Base-by-base conservation (phyloP, 2,797 vertebrate genomes). In the Gymnothorax javanicus region DNA sequence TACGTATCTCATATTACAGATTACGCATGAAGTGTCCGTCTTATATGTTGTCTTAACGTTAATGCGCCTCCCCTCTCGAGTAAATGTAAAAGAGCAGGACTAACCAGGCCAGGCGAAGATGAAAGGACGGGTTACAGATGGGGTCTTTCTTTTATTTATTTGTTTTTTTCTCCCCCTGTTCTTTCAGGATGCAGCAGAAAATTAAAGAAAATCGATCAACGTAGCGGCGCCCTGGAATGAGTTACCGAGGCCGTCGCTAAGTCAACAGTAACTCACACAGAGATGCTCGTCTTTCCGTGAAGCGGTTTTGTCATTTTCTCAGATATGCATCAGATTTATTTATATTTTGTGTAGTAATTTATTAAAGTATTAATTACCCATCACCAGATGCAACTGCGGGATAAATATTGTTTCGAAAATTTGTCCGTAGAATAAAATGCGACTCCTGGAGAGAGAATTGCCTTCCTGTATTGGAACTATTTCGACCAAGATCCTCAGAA, bases 1-100 rank as follows among this genome's bases (percentile, higher is more conserved):
- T 98, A 97, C 97, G 97, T 97, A 97, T 96, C 96, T 98, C 97
- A 97, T 98, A 97, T 98, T 95, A 94, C 95, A 95, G 96, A 97
- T 97, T 97, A 97, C 95, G 95, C 96, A 97, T 95, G 94, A 96
- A 95, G 97, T 96, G 95, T 96, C 95, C 95, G 93, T 96, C 97
- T 98, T 97, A 98, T 98, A 96, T 97, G 95, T 96, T 96, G 96
- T 95, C 93, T 95, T 96, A 95, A 95, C 52, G 94, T 96, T 97
- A 97, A 97, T 95, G 95, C 96, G 95, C 95, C 96, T 92, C 96
- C 96, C 94, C 94, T 97, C 95, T 95, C 95, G 94, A 95, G 96
- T 95, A 95, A 95, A 96, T 97, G 97, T 96, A 97, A 97, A 96
- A 95, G 95, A 96, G 93, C 94, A 95, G 95, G 95, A 95, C 87